These are phyloP conservation scores for Glossophaga mutica DNA, from an alignment of 2,797 vertebrate genomes.

Conservation along the genomic window DNA sequence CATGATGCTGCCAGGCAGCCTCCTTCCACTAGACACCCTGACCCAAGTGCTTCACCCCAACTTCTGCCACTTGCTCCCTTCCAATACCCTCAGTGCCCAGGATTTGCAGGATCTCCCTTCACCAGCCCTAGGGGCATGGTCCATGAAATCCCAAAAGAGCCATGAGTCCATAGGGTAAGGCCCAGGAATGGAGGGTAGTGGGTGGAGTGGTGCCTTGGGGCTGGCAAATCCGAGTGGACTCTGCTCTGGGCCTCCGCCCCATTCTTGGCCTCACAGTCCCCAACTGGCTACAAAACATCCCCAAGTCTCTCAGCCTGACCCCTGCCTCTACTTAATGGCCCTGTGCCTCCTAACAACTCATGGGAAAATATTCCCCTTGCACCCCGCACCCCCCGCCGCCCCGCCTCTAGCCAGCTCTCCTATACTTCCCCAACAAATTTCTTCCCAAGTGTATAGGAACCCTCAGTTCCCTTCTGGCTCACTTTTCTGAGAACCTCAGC, in stretches of 20 bases:
- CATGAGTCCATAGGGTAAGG: not conserved
- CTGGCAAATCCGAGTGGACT: conserved; percentile 16
- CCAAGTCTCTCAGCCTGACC: not conserved
- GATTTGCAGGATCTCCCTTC: not conserved
- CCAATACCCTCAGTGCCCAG: not conserved
- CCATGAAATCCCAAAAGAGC: not conserved
- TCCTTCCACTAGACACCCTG: not conserved
- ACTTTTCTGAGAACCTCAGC: not conserved
- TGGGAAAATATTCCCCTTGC: not conserved
- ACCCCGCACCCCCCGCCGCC: not conserved
- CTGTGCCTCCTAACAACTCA: not conserved
- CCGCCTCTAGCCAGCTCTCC: not conserved
- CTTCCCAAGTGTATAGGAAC: not conserved
- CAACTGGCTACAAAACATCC: not conserved
- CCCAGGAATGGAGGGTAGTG: not conserved
- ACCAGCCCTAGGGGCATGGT: not conserved
- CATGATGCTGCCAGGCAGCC: not conserved
- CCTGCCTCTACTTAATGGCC: not conserved
- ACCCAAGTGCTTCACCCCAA: not conserved
- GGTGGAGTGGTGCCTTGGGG: not conserved
- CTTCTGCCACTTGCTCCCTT: conserved; percentile 5
- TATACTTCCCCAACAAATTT: not conserved
- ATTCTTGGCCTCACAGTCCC: not conserved
- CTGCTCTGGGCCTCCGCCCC: conserved; percentile 29
- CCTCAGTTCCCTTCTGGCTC: not conserved